Conservation (phyloP, 2,113 vertebrate genomes). For the Bos javanicus region DNA sequence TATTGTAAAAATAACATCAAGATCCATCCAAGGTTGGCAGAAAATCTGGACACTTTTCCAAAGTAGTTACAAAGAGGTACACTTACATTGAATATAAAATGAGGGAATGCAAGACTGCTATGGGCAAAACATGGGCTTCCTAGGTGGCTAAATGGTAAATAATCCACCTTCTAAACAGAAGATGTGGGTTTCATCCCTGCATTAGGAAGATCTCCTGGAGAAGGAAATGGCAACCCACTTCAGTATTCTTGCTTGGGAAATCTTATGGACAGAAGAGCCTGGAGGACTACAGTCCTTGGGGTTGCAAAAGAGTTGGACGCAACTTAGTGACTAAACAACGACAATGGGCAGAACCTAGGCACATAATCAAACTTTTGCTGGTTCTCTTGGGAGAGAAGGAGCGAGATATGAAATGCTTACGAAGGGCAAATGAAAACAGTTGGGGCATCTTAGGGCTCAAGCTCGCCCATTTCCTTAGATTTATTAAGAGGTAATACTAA, state of each 20-base stretch:
- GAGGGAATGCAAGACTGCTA: background rate
- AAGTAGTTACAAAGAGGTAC: background rate
- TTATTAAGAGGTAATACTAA: background rate
- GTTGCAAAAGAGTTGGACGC: background rate
- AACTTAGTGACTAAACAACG: background rate
- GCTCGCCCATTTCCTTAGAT: background rate
- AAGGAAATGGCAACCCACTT: background rate
- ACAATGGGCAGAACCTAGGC: background rate
- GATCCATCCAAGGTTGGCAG: background rate
- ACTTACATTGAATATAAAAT: background rate
- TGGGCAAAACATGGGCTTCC: background rate
- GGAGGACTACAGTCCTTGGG: background rate
- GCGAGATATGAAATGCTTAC: rapidly evolving
- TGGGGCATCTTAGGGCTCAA: background rate
- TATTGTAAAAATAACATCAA: background rate
- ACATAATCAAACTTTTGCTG: background rate
- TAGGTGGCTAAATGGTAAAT: background rate
- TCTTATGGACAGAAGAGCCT: background rate
- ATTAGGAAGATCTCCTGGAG: background rate
- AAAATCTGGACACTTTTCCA: background rate
- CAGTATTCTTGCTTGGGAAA: background rate
- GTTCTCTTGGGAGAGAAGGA: background rate
- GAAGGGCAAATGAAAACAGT: background rate
- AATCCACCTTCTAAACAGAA: background rate
- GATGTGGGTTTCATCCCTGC: background rate